These are phyloP conservation scores for Malacosoma neustria DNA, from an alignment of 2,888 invertebrate species.

Conservation along the genomic window DNA sequence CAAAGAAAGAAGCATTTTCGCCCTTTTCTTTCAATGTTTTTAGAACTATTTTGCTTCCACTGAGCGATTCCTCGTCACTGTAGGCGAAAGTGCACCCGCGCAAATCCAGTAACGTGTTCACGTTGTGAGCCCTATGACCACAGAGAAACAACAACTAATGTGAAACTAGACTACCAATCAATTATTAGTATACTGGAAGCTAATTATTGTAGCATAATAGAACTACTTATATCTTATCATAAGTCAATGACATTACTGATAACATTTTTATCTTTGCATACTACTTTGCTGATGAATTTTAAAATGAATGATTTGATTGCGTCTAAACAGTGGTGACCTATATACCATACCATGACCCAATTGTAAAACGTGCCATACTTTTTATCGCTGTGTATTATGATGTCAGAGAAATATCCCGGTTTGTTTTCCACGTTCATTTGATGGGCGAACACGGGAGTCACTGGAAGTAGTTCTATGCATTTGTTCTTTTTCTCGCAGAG, in stretches of 20 bases:
- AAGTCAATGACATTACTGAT: conserved; percentile 58
- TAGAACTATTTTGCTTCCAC: conserved; percentile 70
- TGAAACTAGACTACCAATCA: conserved; percentile 21
- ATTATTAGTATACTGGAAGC: conserved; percentile 31
- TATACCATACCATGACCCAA: not conserved
- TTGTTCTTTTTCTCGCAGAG: conserved; percentile 48
- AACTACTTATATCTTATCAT: conserved; percentile 43
- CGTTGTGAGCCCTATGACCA: conserved; percentile 64
- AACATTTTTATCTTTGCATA: conserved; percentile 56
- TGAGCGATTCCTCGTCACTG: conserved; percentile 67
- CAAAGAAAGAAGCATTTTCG: conserved; percentile 77
- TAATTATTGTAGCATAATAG: conserved; percentile 52
- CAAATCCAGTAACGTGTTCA: conserved; percentile 71
- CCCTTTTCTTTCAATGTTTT: conserved; percentile 70
- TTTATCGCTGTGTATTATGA: conserved; percentile 75
- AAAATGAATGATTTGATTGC: not conserved
- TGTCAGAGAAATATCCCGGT: conserved; percentile 76
- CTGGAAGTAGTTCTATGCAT: conserved; percentile 66
- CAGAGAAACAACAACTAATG: conserved; percentile 11
- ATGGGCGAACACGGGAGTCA: conserved; percentile 75
- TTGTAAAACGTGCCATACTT: conserved; percentile 42
- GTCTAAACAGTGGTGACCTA: not conserved
- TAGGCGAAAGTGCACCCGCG: conserved; percentile 75
- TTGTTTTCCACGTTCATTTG: conserved; percentile 66
- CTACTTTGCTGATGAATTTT: conserved; percentile 19